Base-by-base conservation (phyloP, 1,140 invertebrate species). In the Araneus ventricosus region DNA sequence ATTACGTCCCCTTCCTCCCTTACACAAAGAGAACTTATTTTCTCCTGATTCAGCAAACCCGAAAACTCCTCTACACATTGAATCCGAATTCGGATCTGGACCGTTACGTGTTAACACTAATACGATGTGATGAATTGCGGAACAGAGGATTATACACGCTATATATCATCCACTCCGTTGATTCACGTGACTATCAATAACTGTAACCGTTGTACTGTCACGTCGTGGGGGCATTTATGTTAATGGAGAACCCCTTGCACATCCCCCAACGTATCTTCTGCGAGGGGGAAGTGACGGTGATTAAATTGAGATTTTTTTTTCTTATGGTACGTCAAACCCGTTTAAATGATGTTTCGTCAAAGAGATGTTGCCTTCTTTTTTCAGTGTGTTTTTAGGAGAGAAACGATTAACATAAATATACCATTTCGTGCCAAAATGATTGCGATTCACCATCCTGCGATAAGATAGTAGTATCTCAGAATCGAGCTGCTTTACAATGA, bases 161-260 rank as follows among this genome's bases (percentile, higher is more conserved):
- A 82, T 82, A 82, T 52, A 82, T 82, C 80, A 82, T 82, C 39
- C 41, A 82, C 37, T 14, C 24, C 80, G 80, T 82, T 82, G 37
- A 41, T 82, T 45, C 20, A 52, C 80, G 80, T 52, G 80, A 82
- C 80, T 82, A 82, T 82, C 80, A 82, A 82, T 82, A 82, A 82
- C 80, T 82, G 39, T 82, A 82, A 82, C 80, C n/a, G 80, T 82
- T 82, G 80, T 82, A 45, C 80, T 41, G 80, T 82, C 37, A 82
- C 80, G 80, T 52, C 10, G 39, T 52, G 10, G 22, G 39, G 24
- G 80, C 41, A 82, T 82, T 82, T 45, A 82, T 82, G 80, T n/a
- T 82, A 82, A 82, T 82, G 80, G 24, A 34, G 30, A 75, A 34
- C 70, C 10, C 70, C 22, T 75, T 75, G 70, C 70, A 20, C 70